Evolutionary conservation across 2,113 vertebrate genomes (phyloP).

Genomic region (Megaceryle torquata): DNA sequence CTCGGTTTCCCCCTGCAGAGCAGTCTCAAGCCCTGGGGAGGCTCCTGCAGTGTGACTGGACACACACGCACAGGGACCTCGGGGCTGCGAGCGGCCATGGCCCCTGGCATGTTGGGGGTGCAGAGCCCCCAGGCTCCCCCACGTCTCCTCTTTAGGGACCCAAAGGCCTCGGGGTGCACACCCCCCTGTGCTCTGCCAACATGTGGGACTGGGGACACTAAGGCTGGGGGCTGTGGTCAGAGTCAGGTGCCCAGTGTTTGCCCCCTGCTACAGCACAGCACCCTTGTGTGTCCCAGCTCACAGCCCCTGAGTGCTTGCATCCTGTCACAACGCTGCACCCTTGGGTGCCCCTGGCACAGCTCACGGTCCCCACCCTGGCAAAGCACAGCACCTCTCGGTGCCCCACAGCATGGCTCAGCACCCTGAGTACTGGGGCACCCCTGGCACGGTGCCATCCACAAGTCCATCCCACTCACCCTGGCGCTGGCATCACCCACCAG

Average conservation of each 20-base stretch:
- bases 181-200: background rate
- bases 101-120: fast-evolving
- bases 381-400: background rate
- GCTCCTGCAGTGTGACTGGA: fast-evolving
- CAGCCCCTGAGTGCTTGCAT: background rate
- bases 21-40: background rate
- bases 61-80: fast-evolving
- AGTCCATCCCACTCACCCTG: fast-evolving
- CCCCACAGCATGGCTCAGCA: background rate
- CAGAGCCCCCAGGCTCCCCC: background rate
- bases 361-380: background rate
- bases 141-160: background rate
- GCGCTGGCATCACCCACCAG: fast-evolving
- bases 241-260: background rate
- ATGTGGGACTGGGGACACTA: background rate
- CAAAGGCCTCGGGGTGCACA: background rate
- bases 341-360: background rate
- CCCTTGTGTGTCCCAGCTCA: background rate
- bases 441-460: background rate
- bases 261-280: background rate
- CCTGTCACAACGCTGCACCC: background rate
- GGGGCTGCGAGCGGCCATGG: fast-evolving
- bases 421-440: background rate
- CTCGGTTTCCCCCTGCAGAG: background rate
- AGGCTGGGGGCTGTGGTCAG: background rate